These are phyloP conservation scores for Nudaria mundana DNA, from an alignment of 2,888 invertebrate species.

Conservation along the genomic window DNA sequence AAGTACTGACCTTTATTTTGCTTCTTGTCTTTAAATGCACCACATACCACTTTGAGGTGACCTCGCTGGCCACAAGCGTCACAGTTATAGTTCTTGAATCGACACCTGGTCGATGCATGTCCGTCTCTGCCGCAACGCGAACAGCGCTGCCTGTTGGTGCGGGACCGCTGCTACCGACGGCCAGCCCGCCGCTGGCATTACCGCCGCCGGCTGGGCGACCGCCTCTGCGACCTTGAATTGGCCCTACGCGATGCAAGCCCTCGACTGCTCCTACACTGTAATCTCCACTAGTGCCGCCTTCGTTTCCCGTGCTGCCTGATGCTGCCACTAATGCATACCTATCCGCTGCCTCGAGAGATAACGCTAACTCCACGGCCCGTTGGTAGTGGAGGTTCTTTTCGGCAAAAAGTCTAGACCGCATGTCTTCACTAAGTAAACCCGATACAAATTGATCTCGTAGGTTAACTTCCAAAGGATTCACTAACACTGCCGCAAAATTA, in stretches of 20 bases:
- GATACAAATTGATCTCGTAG: no score
- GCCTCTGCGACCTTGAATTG: background rate
- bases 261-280: no score
- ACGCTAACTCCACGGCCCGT: slow-evolving; percentile 25
- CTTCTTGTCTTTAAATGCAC: background rate
- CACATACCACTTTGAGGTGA: slow-evolving; percentile 2
- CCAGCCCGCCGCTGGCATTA: background rate
- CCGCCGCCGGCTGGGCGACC: background rate
- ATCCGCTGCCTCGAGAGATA: slow-evolving; percentile 2
- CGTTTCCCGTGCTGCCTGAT: background rate
- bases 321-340: slow-evolving; percentile 1
- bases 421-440: slow-evolving; percentile 25
- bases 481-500: slow-evolving; percentile 23
- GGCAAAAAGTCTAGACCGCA: slow-evolving; percentile 31
- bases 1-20: background rate
- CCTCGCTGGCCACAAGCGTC: slow-evolving; percentile 7
- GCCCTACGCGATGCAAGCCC: no score
- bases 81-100: slow-evolving; percentile 6
- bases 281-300: background rate
- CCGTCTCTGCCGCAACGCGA: background rate
- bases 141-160: background rate
- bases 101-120: slow-evolving; percentile 4
- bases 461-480: slow-evolving; percentile 19
- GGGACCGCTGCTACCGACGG: background rate
- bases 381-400: slow-evolving; percentile 26